Evolutionary conservation across 2,888 invertebrate genomes (phyloP).

Genomic region (Thecophora atra): DNA sequence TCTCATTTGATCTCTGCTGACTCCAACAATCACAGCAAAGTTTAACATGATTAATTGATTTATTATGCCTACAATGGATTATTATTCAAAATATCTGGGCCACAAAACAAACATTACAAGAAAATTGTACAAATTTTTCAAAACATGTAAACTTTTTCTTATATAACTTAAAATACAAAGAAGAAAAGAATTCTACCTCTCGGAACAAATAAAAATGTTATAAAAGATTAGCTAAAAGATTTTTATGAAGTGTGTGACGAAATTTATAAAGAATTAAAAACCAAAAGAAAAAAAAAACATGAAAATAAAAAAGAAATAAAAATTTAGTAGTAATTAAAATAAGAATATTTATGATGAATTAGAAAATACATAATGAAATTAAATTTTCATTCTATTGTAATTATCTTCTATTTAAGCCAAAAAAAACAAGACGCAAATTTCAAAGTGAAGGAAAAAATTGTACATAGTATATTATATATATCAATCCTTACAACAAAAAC

Average conservation of each 20-base stretch:
- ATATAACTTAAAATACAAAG: not conserved
- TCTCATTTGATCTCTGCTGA: no score
- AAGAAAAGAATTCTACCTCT: constrained; percentile 34
- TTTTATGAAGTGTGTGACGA: not conserved
- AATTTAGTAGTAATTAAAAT: not conserved
- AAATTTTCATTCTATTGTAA: no score
- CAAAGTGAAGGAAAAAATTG: not conserved
- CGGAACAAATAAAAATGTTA: constrained; percentile 21
- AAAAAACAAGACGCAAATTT: not conserved
- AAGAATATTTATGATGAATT: not conserved
- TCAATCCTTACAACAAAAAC: not conserved
- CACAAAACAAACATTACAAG: constrained; percentile 16
- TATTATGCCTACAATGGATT: not conserved
- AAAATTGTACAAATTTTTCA: constrained; percentile 35
- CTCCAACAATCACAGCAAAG: no score
- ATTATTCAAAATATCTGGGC: constrained; percentile 18
- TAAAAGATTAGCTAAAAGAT: not conserved
- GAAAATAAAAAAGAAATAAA: no score
- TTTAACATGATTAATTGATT: no score
- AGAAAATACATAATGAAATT: not conserved
- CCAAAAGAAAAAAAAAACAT: not conserved
- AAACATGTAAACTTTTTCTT: constrained; percentile 7
- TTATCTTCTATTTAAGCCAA: not conserved
- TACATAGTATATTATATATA: not conserved
- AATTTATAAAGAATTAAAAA: constrained; percentile 8